Evolutionary conservation across 2,888 invertebrate genomes (phyloP), one percentile per base, ranked within the genome.

Genomic region (Chymomyza amoena): DNA sequence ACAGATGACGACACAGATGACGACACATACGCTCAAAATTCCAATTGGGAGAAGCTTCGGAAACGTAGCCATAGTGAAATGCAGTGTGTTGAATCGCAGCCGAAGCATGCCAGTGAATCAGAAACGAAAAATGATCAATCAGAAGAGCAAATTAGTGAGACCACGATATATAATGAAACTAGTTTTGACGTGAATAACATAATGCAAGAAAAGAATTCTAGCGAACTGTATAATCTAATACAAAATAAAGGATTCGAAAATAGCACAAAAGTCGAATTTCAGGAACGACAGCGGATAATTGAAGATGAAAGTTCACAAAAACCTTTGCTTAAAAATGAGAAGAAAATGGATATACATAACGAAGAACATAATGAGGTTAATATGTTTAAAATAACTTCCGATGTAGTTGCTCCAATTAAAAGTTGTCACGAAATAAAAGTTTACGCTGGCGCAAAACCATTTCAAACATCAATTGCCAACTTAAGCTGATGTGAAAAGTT

Each of bases 381-480:
- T 18, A 51, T 63, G 10, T 45, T 6, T 6, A 18, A 20, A 62
- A 20, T 4, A 52, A 52, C 15, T 28, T 3, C 9, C 5, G 52
- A 52, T 15, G 28, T 16, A 45, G 13, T 45, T 45, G 13, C 15
- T 16, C 13, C 52, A 28, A 63, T 52, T n/a, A n/a, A 20, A 20
- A 54, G 54, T 54, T 16, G 5, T 9, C 20, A 54, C 54, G 20
- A 18, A 10, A 10, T 61, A 15, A 56, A 71, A 15, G 13, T 80
- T 39, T 72, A 66, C 52, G 66, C 62, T 15, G 72, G 80, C 0
- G 79, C 79, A 25, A 77, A 59, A 25, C 78, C 79, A 6, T 79
- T 88, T 60, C 84, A 84, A 36, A 77, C 61, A 50, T 60, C 45
- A 1, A 71, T 83, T 7, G 68, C 68, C 15, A 83, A 83, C 68